Conservation (phyloP, 2,113 vertebrate genomes). For the Seriola quinqueradiata region DNA sequence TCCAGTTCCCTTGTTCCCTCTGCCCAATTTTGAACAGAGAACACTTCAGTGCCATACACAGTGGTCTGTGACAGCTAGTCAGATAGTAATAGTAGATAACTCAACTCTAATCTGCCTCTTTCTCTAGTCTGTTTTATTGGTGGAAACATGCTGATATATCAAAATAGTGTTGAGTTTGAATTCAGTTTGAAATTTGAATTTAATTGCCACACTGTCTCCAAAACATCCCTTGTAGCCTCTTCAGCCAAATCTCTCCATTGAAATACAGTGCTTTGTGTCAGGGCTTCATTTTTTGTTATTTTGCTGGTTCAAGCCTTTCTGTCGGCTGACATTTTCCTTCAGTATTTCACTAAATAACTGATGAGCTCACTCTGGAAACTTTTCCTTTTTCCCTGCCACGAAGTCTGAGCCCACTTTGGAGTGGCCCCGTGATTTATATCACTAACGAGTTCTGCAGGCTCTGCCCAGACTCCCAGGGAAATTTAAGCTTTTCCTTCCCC, state of each 20-base stretch:
- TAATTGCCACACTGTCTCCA: slow-evolving; percentile 28
- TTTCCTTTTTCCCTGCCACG: slow-evolving; percentile 79
- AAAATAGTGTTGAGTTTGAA: slow-evolving; percentile 33
- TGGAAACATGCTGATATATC: slow-evolving; percentile 47
- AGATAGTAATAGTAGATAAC: background rate
- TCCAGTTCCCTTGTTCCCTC: background rate
- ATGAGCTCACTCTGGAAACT: slow-evolving; percentile 89
- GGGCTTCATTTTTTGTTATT: slow-evolving; percentile 58
- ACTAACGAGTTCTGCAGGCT: slow-evolving; percentile 86
- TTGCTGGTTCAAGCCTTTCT: slow-evolving; percentile 54
- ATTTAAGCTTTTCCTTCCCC: slow-evolving; percentile 76
- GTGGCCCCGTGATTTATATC: slow-evolving; percentile 85
- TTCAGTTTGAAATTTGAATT: slow-evolving; percentile 39
- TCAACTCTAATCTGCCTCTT: slow-evolving; percentile 18
- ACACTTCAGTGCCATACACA: slow-evolving; percentile 1
- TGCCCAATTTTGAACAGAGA: background rate
- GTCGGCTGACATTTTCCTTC: slow-evolving; percentile 79
- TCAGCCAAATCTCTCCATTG: slow-evolving; percentile 44
- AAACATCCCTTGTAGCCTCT: slow-evolving; percentile 20
- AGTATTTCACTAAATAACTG: slow-evolving; percentile 82
- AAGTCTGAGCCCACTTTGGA: slow-evolving; percentile 84
- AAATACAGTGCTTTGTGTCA: slow-evolving; percentile 63
- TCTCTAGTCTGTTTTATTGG: slow-evolving; percentile 31
- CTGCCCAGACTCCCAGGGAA: slow-evolving; percentile 77
- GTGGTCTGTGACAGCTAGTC: background rate